phyloP scores from a whole-genome alignment of 2,888 invertebrate genomes.

The Luffia ferchaultella region DNA sequence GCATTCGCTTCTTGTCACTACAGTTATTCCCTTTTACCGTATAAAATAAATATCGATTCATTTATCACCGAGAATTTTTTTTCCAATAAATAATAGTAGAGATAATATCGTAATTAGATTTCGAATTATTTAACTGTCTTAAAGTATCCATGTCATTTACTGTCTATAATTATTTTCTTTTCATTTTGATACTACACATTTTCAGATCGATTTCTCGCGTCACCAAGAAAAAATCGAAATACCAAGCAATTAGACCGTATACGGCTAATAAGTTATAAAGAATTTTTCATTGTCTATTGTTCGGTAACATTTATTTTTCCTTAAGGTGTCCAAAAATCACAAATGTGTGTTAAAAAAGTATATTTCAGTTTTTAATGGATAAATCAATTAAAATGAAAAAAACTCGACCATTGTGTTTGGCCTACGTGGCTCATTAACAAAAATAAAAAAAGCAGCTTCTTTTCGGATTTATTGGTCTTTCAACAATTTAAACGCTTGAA shows the following conservation, averaged over 20 bases:
- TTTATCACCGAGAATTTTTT: too few relatives aligned
- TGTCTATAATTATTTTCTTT: too few relatives aligned
- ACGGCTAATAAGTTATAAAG: neutral
- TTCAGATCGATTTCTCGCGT: too few relatives aligned
- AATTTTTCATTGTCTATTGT: slow-evolving; percentile 17
- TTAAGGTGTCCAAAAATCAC: neutral
- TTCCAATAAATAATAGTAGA: too few relatives aligned
- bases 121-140: too few relatives aligned
- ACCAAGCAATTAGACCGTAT: neutral
- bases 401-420: slow-evolving; percentile 47
- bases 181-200: too few relatives aligned
- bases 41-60: too few relatives aligned
- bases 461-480: slow-evolving; percentile 45
- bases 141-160: too few relatives aligned
- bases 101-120: too few relatives aligned
- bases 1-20: slow-evolving; percentile 16
- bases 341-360: neutral
- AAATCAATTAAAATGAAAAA: slow-evolving; percentile 35
- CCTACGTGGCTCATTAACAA: slow-evolving; percentile 44
- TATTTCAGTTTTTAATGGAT: slow-evolving; percentile 19
- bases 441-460: slow-evolving; percentile 28
- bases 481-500: slow-evolving; percentile 25
- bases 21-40: too few relatives aligned
- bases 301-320: slow-evolving; percentile 5
- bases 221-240: too few relatives aligned